Percentiles rank a stretch among this genome's conserved stretches.
Evolutionary conservation across 2,888 invertebrate genomes (phyloP).

Genomic region (Papilio gigon): DNA sequence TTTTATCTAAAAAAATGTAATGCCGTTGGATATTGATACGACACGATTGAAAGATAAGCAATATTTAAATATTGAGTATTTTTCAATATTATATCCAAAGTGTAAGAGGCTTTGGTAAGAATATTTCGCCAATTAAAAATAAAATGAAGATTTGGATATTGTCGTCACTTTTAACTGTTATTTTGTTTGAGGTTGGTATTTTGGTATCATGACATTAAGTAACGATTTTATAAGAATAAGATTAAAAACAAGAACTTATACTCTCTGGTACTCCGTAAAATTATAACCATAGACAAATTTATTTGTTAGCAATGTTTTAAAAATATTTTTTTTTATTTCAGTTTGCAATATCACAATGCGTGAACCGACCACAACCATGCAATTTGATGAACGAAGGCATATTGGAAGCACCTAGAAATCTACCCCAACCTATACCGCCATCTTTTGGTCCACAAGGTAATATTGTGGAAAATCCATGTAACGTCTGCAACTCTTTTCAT

Average conservation of each 20-base stretch:
- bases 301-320: neutral
- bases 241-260: no score
- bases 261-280: no score
- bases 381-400: slow-evolving; percentile 48
- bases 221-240: neutral
- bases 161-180: slow-evolving; percentile 13
- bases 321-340: slow-evolving; percentile 50
- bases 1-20: slow-evolving; percentile 26
- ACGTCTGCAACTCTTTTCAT: slow-evolving; percentile 24
- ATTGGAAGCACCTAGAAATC: slow-evolving; percentile 49
- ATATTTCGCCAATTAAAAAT: neutral
- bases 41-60: slow-evolving; percentile 38
- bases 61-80: slow-evolving; percentile 23
- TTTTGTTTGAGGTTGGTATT: slow-evolving; percentile 16
- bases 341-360: slow-evolving; percentile 53
- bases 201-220: neutral
- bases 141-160: slow-evolving; percentile 11
- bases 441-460: slow-evolving; percentile 22
- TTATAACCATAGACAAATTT: neutral
- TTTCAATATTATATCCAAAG: slow-evolving; percentile 2
- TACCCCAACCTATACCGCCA: slow-evolving; percentile 37
- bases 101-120: neutral
- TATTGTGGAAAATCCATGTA: slow-evolving; percentile 32
- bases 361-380: slow-evolving; percentile 49
- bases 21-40: slow-evolving; percentile 25